A percentile compares a stretch with the other conserved stretches of the same genome.
These are phyloP conservation scores for Eupithecia subfuscata DNA, from an alignment of 2,888 invertebrate genomes.

Conservation along the genomic window DNA sequence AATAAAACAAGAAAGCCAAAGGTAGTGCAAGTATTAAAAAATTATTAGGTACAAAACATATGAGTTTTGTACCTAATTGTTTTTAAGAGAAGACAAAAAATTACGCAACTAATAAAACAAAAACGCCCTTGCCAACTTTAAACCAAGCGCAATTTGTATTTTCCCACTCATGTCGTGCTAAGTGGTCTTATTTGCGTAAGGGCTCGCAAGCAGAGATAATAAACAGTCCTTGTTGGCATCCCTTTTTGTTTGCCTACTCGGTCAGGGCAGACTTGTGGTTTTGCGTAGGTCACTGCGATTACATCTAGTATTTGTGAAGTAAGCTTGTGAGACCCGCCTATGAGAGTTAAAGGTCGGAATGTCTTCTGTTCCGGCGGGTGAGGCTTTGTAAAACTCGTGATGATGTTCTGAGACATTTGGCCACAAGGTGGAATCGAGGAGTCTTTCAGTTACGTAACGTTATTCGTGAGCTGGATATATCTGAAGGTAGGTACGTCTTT, in stretches of 20 bases:
- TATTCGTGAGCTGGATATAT: background rate
- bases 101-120: conserved; percentile 20
- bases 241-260: conserved; percentile 68
- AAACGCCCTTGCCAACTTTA: conserved; percentile 31
- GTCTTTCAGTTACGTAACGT: background rate
- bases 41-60: background rate
- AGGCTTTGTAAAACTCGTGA: background rate
- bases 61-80: too few species aligned
- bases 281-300: conserved; percentile 66
- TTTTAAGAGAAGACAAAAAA: background rate
- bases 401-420: background rate
- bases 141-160: conserved; percentile 19
- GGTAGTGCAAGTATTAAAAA: background rate
- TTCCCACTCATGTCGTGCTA: conserved; percentile 37
- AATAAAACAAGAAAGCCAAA: background rate
- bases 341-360: conserved; percentile 27
- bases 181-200: conserved; percentile 56
- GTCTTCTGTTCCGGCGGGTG: conserved; percentile 29
- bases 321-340: conserved; percentile 19
- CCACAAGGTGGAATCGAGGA: background rate
- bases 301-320: conserved; percentile 29
- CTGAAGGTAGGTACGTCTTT: too few species aligned
- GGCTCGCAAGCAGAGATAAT: conserved; percentile 72
- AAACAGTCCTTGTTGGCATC: conserved; percentile 67
- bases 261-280: conserved; percentile 80